Base-by-base conservation (phyloP, 1,140 invertebrate genomes). In the Trichonephila clavipes region DNA sequence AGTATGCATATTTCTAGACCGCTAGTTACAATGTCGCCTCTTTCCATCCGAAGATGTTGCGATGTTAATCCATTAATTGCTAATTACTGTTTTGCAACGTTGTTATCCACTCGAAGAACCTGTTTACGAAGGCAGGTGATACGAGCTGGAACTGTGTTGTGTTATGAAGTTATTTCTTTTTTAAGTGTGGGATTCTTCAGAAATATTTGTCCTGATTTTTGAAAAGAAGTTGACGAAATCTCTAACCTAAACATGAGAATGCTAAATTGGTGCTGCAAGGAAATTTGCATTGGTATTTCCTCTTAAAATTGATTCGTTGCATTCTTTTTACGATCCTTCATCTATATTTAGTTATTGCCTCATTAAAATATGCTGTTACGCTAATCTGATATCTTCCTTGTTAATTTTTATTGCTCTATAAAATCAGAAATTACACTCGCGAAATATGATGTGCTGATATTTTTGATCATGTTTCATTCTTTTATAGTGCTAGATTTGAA, bases 41-140 rank as follows among this genome's bases (percentile, higher is more conserved):
- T 59, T 85, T 21, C 4, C 21, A 24, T 24, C 14, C 24, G 10
- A 58, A 10, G 44, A 85, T 12, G 14, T 28, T 59, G 6, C 72
- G 72, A 77, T 77, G 72, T 77, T 64, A 21, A 21, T 64, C 40
- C 72, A 77, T 77, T 77, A 77, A 28, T 18, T 14, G 18, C 28
- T 77, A 77, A 77, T 77, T 77, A 77, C 66, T 69, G 66, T 34
- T 40, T 77, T 77, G 28, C 72, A 77, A 77, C 24, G 34, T 7
- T 24, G 14, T 77, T 77, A 12, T 77, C 14, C 34, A 34, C 18
- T 6, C 2, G 34, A 28, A 77, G 72, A 77, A 77, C 72, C 72
- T 77, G 72, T 77, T 77, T 77, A 34, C 72, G 6, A 34, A 34
- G 34, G 28, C 34, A 40, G 28, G 24, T 3, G 72, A 8, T 24